These are phyloP conservation scores for Drosophila suboccidentalis DNA, from an alignment of 2,888 invertebrate genomes.

Conservation along the genomic window DNA sequence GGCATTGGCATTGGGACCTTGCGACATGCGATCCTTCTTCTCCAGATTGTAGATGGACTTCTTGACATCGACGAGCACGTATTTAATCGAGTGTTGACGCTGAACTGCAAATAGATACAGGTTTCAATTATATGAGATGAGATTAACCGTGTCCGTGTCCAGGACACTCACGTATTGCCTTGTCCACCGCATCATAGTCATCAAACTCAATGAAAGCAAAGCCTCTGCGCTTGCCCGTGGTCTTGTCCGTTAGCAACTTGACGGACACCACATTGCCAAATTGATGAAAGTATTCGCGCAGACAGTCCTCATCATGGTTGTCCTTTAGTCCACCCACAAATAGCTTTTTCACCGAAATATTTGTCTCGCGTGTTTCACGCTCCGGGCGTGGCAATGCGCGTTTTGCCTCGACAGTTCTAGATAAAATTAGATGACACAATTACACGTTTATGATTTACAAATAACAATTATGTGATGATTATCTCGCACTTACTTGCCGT, in stretches of 20 bases:
- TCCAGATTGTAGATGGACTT: conserved; percentile 96
- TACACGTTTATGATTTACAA: not conserved
- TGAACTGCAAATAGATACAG: conserved; percentile 87
- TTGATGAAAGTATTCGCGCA: conserved; percentile 92
- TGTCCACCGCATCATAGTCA: conserved; percentile 98
- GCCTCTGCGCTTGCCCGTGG: conserved; percentile 96
- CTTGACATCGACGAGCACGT: conserved; percentile 95
- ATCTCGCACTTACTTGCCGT: conserved; percentile 88
- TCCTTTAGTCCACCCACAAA: conserved; percentile 98
- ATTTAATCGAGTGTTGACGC: conserved; percentile 93
- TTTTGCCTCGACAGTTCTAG: conserved; percentile 96
- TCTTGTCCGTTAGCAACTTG: conserved; percentile 95
- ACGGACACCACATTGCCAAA: conserved; percentile 94
- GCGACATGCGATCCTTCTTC: conserved; percentile 83
- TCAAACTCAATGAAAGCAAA: conserved; percentile 99
- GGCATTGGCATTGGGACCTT: conserved; percentile 21
- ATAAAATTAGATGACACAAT: conserved; percentile 1
- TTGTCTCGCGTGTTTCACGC: conserved; percentile 95
- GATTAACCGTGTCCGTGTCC: too few relatives aligned
- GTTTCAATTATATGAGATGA: not conserved
- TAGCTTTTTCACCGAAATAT: conserved; percentile 96
- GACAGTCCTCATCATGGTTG: conserved; percentile 95
- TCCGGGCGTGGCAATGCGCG: conserved; percentile 97
- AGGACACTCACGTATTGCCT: conserved; percentile 94
- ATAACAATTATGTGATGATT: conserved; percentile 1